Conservation (phyloP, 2,888 invertebrate genomes). For the Pyrrhia umbra region DNA sequence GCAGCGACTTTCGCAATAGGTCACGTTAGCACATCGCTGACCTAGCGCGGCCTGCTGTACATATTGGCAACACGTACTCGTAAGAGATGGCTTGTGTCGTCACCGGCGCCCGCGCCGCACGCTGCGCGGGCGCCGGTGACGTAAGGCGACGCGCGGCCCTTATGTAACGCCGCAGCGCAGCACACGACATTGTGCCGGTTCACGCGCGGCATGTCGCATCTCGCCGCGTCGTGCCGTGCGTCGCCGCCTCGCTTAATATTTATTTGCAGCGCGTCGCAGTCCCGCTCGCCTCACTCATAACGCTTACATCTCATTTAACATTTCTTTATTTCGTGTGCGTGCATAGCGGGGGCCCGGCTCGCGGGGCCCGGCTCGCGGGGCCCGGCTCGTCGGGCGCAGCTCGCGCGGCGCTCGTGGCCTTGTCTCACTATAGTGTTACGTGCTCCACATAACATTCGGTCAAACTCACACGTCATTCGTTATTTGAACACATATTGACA, state of each 20-base stretch:
- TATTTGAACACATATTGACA: too few species aligned
- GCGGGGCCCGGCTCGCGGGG: too few species aligned
- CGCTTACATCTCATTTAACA: constrained; percentile 52
- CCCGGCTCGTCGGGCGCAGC: too few species aligned
- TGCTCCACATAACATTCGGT: too few species aligned
- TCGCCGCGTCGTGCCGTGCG: constrained; percentile 12
- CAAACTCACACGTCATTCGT: too few species aligned
- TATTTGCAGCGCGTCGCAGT: constrained; percentile 50
- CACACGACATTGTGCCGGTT: constrained; percentile 32
- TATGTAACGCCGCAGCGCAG: constrained; percentile 35
- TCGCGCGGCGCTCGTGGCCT: too few species aligned
- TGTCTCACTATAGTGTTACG: too few species aligned
- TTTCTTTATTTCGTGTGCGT: not conserved
- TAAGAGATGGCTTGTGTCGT: not conserved
- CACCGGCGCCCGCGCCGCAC: too few species aligned
- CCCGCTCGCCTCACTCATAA: constrained; percentile 36
- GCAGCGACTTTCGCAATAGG: constrained; percentile 33
- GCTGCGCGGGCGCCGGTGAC: constrained; percentile 22
- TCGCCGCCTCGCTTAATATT: constrained; percentile 14
- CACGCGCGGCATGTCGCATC: constrained; percentile 26
- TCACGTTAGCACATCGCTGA: constrained; percentile 27
- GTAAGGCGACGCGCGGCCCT: constrained; percentile 38
- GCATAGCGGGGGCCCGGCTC: not conserved
- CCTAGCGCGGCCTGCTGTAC: constrained; percentile 29
- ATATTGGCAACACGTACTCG: constrained; percentile 35